Percentiles rank a stretch among this genome's conserved stretches.
These are phyloP conservation scores for Drosophila chauvacae DNA, from an alignment of 1,140 invertebrate genomes.

Conservation along the genomic window DNA sequence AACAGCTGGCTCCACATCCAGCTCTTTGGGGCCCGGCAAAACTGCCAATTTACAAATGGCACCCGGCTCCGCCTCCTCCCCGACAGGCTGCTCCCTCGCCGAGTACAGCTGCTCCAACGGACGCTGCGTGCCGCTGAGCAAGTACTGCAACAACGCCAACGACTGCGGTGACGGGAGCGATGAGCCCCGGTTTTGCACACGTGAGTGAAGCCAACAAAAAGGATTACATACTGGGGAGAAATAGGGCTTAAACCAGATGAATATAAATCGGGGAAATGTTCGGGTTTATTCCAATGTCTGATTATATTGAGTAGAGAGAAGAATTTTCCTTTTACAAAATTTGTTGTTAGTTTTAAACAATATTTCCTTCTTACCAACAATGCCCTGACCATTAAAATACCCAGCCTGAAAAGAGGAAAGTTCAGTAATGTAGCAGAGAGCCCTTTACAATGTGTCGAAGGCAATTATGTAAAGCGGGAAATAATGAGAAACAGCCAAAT, in stretches of 20 bases:
- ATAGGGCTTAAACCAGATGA: background rate
- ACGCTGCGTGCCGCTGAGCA: slow-evolving; percentile 91
- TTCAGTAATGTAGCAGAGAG: background rate
- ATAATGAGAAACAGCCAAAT: slow-evolving; percentile 52
- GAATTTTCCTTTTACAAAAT: background rate
- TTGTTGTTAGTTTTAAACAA: background rate
- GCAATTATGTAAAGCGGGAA: slow-evolving; percentile 66
- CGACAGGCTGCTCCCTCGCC: slow-evolving; percentile 88
- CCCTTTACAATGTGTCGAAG: slow-evolving; percentile 25
- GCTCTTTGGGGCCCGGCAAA: slow-evolving; percentile 46
- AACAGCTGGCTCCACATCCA: slow-evolving; percentile 32
- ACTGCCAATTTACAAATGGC: slow-evolving; percentile 61
- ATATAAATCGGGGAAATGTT: too few relatives aligned
- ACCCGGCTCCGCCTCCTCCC: slow-evolving; percentile 27
- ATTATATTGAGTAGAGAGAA: background rate
- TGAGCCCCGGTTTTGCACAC: slow-evolving; percentile 93
- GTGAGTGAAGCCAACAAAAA: slow-evolving; percentile 87
- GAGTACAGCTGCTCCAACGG: slow-evolving; percentile 93
- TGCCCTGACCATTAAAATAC: background rate
- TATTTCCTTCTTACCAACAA: background rate
- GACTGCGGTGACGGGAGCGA: slow-evolving; percentile 94
- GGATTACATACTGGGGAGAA: background rate
- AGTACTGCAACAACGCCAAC: slow-evolving; percentile 92
- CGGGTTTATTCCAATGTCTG: background rate
- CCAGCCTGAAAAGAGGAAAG: background rate